Evolutionary conservation across 2,888 invertebrate species (phyloP), one percentile per base, ranked within the genome.

Genomic region (Pandemis corylana): DNA sequence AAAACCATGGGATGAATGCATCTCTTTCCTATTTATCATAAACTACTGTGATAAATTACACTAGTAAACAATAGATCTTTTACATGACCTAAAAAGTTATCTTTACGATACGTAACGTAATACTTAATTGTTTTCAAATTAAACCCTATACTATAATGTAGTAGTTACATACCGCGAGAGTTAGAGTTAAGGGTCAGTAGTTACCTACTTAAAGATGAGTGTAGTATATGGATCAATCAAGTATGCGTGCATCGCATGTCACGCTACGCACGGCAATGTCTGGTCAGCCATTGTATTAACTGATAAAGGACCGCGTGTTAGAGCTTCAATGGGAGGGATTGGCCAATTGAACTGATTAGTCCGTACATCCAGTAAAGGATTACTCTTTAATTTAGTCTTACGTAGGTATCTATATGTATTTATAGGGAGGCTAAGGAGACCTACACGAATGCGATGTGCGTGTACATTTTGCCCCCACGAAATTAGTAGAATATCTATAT

Each of bases 291-390:
- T 66, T 69, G 65, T 65, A 63, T 46, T 36, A 72, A 36, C 63
- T 66, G 68, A 73, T 72, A 72, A 68, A 72, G 63, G 53, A 46
- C 68, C 20, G 72, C 36, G 67, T 67, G 72, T 56, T 66, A 62
- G 72, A 49, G 46, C 66, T 64, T 62, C 70, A 75, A 66, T 70
- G 65, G 69, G 75, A 75, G 75, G 75, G 74, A 65, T 46, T 62
- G 65, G 20, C 65, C 75, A 75, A 75, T 75, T 75, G 70, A 75
- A 70, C 66, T 70, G 75, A 71, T 75, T 75, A 70, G 59, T 74
- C 15, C 75, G 53, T 36, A 75, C 75, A 75, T 75, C 75, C 75
- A 36, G 28, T 36, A 36, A 36, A 36, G 28, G 28, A 36, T 75
- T 71, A 67, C 70, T 61, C 61, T 70, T 62, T 67, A 44, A 36